phyloP scores from a whole-genome alignment of 2,888 invertebrate species.

The Hydroisotoma schaefferi region DNA sequence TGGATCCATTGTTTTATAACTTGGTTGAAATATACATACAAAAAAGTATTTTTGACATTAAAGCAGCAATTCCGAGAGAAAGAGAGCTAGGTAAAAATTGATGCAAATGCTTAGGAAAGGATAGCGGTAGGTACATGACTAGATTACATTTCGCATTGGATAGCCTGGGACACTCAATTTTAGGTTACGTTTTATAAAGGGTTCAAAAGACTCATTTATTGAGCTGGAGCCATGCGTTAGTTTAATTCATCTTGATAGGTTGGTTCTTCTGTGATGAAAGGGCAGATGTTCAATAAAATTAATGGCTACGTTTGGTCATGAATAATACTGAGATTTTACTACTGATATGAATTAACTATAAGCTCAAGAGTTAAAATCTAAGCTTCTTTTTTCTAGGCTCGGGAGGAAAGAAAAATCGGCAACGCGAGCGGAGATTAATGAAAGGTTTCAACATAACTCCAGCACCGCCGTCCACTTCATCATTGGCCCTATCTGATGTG shows the following conservation, averaged over 20 bases:
- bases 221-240: slow-evolving; percentile 3
- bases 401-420: slow-evolving; percentile 88
- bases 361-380: too few species aligned
- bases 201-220: slow-evolving; percentile 6
- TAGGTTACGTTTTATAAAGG: background rate
- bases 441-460: slow-evolving; percentile 90
- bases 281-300: slow-evolving; percentile 3
- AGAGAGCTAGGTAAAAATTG: too few species aligned
- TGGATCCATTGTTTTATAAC: too few species aligned
- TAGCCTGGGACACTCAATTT: too few species aligned
- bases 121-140: too few species aligned
- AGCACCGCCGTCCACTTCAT: slow-evolving; percentile 53
- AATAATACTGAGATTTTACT: slow-evolving; percentile 2
- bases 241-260: too few species aligned
- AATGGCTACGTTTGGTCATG: background rate
- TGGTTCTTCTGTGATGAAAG: background rate
- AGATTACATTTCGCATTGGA: too few species aligned
- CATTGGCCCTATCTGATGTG: slow-evolving; percentile 50
- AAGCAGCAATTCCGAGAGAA: too few species aligned
- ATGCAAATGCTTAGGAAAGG: too few species aligned
- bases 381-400: too few species aligned
- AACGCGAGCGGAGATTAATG: slow-evolving; percentile 87
- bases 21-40: too few species aligned
- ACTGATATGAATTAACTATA: background rate
- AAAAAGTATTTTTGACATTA: too few species aligned